Percentiles rank a stretch among this genome's conserved stretches.
phyloP scores from a whole-genome alignment of 2,113 vertebrate genomes.

The Halichoerus grypus region DNA sequence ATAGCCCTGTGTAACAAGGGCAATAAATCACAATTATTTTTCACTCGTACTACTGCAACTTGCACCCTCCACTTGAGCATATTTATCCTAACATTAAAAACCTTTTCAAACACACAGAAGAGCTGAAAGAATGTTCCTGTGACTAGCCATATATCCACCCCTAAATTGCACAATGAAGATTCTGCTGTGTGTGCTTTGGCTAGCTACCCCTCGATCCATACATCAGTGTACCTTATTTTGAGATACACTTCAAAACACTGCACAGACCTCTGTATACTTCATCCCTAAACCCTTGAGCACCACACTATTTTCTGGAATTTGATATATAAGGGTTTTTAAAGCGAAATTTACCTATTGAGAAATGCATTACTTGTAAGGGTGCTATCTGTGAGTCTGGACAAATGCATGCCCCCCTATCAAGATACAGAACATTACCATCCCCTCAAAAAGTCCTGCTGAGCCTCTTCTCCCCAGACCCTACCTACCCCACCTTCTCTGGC shows the following conservation, averaged over 20 bases:
- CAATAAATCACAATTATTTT: constrained; percentile 51
- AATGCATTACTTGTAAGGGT: neutral
- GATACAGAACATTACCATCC: neutral
- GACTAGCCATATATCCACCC: neutral
- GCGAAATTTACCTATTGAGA: neutral
- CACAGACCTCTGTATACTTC: neutral
- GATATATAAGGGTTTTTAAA: neutral
- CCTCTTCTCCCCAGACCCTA: neutral
- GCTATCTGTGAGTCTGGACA: neutral
- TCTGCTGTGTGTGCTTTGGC: neutral
- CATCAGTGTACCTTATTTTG: neutral
- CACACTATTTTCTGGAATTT: neutral
- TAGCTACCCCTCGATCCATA: neutral
- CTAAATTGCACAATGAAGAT: neutral
- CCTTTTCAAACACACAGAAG: neutral
- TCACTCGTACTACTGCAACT: neutral
- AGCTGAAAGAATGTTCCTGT: neutral
- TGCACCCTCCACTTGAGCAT: neutral
- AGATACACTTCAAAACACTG: constrained; percentile 2
- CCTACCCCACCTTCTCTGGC: neutral
- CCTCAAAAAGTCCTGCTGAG: neutral
- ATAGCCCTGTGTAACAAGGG: neutral
- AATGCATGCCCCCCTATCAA: neutral
- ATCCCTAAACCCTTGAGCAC: neutral
- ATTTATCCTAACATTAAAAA: constrained; percentile 1